Evolutionary conservation across 2,888 invertebrate species (phyloP), one percentile per base, ranked within the genome.

Genomic region (Acrobasis suavella): DNA sequence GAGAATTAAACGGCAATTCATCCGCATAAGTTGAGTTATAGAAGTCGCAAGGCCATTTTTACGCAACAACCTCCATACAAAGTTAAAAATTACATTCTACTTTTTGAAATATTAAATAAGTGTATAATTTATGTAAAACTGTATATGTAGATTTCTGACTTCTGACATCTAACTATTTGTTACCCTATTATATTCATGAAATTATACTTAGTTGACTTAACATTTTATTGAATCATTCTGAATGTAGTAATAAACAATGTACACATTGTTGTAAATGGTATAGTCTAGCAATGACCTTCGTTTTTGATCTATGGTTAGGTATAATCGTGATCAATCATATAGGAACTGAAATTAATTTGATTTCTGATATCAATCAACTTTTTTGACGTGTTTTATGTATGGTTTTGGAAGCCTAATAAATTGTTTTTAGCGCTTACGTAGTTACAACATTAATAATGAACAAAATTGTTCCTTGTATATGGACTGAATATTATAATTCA

Each of bases 341-440:
- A 56, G 39, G 61, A 60, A 64, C 50, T 50, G 39, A 50, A 46
- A 50, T 38, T 54, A 54, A 54, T 54, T n/a, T 32, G 37, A 42
- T 22, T 58, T 58, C 32, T 42, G 58, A 58, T 58, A 58, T 46
- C 58, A 58, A 58, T 62, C 64, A 60, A 46, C 46, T n/a, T 46
- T 12, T 46, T 46, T 46, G n/a, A 46, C 46, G 12, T 46, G n/a
- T 10, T 10, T 46, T 46, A n/a, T 1, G 6, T n/a, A 46, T 46
- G 46, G 46, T 46, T 14, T 14, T 14, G n/a, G n/a, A 46, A 46
- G 12, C 14, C 7, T 14, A n/a, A 46, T 46, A 12, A 46, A 14
- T 46, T 6, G 12, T 46, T 46, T 14, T 46, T 46, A 14, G 14
- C 46, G 7, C 14, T 46, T 42, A 42, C 42, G 12, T 12, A 10